phyloP scores from a whole-genome alignment of 2,113 vertebrate species.

The Scomber scombrus region DNA sequence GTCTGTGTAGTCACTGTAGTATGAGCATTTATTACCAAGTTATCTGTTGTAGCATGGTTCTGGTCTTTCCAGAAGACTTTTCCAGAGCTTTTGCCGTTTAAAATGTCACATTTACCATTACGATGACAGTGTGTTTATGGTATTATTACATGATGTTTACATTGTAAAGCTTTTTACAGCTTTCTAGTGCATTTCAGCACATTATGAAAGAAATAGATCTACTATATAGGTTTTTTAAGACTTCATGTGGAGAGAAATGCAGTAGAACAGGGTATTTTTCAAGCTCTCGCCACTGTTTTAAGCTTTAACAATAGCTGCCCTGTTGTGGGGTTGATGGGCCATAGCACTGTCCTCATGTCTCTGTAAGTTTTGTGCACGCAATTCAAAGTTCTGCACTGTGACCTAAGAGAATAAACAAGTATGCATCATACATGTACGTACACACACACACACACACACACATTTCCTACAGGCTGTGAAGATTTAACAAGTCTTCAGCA shows the following conservation, averaged over 20 bases:
- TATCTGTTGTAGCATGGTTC: not conserved
- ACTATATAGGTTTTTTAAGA: conserved; percentile 6
- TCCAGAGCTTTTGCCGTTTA: not conserved
- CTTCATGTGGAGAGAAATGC: conserved; percentile 4
- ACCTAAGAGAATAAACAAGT: conserved; percentile 9
- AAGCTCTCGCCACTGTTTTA: conserved; percentile 23
- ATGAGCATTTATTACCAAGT: too few species aligned
- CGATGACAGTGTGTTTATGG: not conserved
- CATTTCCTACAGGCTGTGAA: conserved; percentile 46
- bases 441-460: conserved; percentile 16
- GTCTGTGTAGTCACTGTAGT: too few species aligned
- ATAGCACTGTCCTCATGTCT: conserved; percentile 23
- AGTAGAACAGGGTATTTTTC: conserved; percentile 9
- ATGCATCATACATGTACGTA: conserved; percentile 15
- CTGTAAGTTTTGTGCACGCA: conserved; percentile 27
- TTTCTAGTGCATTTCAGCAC: not conserved
- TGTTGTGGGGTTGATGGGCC: conserved; percentile 63
- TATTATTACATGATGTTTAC: not conserved
- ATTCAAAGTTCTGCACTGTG: conserved; percentile 31
- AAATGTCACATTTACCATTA: not conserved
- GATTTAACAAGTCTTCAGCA: conserved; percentile 71
- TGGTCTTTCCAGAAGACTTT: not conserved
- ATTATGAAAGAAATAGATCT: conserved; percentile 7
- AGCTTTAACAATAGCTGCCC: conserved; percentile 42
- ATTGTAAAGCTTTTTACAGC: not conserved